Percentiles rank a stretch among this genome's conserved stretches.
These are phyloP conservation scores for Gallinago nigripennis DNA, from an alignment of 2,797 vertebrate genomes.

Conservation along the genomic window DNA sequence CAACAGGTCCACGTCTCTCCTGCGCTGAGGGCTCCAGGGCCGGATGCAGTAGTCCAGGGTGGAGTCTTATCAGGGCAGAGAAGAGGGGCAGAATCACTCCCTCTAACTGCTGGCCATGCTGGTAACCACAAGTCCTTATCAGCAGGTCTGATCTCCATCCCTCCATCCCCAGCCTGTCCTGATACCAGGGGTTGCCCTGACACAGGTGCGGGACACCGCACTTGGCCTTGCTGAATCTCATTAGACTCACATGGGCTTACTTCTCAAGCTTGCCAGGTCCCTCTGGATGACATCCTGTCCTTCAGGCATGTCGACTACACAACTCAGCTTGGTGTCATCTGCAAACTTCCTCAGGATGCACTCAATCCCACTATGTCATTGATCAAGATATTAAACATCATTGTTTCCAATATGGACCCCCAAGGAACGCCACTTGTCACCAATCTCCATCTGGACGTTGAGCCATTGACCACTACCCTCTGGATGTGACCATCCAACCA, in stretches of 20 bases:
- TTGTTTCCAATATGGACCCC: neutral
- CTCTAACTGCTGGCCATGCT: neutral
- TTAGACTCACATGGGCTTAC: neutral
- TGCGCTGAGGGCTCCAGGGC: neutral
- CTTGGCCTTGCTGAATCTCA: neutral
- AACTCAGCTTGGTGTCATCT: neutral
- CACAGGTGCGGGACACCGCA: neutral
- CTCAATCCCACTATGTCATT: neutral
- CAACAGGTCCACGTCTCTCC: neutral
- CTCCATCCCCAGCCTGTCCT: neutral
- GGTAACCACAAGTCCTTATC: neutral
- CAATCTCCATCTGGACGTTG: neutral
- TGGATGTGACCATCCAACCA: neutral
- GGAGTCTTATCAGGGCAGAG: neutral
- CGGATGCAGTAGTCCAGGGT: neutral
- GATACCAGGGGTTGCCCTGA: neutral
- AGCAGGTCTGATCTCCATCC: neutral
- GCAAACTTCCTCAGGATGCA: neutral
- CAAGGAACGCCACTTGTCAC: neutral
- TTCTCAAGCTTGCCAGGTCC: neutral
- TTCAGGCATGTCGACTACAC: neutral
- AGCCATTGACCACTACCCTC: neutral
- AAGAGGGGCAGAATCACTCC: neutral
- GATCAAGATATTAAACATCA: neutral
- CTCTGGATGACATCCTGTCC: neutral